Conservation (phyloP, 2,888 invertebrate species). For the Peribatodes rhomboidaria region DNA sequence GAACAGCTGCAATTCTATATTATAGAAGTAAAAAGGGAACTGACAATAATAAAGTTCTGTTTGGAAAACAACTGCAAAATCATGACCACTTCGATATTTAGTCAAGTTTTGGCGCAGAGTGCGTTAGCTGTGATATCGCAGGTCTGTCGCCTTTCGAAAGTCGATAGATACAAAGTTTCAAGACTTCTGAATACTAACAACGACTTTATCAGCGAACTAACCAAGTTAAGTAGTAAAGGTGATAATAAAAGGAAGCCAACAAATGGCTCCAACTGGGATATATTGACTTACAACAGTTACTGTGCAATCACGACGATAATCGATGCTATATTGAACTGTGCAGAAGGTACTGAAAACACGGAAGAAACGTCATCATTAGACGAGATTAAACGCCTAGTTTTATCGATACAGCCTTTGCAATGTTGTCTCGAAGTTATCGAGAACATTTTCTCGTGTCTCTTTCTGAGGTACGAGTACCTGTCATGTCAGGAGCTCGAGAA, state of each 20-base stretch:
- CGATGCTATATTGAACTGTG: constrained; percentile 77
- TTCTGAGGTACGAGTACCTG: constrained; percentile 88
- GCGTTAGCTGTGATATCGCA: constrained; percentile 83
- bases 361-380: constrained; percentile 78
- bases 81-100: constrained; percentile 81
- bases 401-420: constrained; percentile 77
- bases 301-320: constrained; percentile 83
- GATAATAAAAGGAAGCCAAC: constrained; percentile 56
- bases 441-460: constrained; percentile 90
- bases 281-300: constrained; percentile 82
- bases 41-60: constrained; percentile 82
- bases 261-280: constrained; percentile 72
- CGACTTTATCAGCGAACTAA: constrained; percentile 75
- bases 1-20: constrained; percentile 80
- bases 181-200: constrained; percentile 78
- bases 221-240: constrained; percentile 62
- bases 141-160: constrained; percentile 79
- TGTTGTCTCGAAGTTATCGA: constrained; percentile 89
- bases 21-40: constrained; percentile 81
- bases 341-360: constrained; percentile 65
- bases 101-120: constrained; percentile 78
- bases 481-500: constrained; percentile 79
- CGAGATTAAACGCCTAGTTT: constrained; percentile 78
- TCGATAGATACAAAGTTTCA: constrained; percentile 83
- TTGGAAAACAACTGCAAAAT: constrained; percentile 82